phyloP scores from a whole-genome alignment of 2,113 vertebrate genomes.

The Phrynocephalus versicolor region DNA sequence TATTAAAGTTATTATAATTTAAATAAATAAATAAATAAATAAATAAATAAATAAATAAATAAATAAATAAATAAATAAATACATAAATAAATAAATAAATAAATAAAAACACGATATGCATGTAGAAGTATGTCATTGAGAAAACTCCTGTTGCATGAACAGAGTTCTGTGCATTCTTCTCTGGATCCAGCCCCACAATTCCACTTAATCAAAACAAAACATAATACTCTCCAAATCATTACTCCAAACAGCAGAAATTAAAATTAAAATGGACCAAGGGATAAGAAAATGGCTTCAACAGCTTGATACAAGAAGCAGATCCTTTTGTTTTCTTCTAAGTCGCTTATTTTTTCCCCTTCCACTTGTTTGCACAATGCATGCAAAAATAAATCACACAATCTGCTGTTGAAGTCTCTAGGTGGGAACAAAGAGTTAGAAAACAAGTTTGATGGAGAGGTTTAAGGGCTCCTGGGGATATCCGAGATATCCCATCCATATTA shows the following conservation, averaged over 20 bases:
- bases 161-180: background rate
- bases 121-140: too few relatives aligned
- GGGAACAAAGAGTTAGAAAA: background rate
- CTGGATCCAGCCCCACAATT: background rate
- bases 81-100: too few relatives aligned
- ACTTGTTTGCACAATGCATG: background rate
- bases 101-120: too few relatives aligned
- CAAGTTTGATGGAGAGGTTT: background rate
- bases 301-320: background rate
- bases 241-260: background rate
- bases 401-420: background rate
- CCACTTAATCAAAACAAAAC: too few relatives aligned
- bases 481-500: slow-evolving; percentile 38
- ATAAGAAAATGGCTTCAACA: too few relatives aligned
- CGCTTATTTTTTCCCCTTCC: background rate
- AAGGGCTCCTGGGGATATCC: background rate
- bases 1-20: too few relatives aligned
- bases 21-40: too few relatives aligned
- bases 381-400: background rate
- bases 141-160: background rate
- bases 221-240: too few relatives aligned
- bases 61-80: too few relatives aligned
- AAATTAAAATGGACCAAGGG: background rate
- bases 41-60: too few relatives aligned
- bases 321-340: background rate